phyloP scores from a whole-genome alignment of 2,797 vertebrate genomes.

The Triplophysa bombifrons region DNA sequence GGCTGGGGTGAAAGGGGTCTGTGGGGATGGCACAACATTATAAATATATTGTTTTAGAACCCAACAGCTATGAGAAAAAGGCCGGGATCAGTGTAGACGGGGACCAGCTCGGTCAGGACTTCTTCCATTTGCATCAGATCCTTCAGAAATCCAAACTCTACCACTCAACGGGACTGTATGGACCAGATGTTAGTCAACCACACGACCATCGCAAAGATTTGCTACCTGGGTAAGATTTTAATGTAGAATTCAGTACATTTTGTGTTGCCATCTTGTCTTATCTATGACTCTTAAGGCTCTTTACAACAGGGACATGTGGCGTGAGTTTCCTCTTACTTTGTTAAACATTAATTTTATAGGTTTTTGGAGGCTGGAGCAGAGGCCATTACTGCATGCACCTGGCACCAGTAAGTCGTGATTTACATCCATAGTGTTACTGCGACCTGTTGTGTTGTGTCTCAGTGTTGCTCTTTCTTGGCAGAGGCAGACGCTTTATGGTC shows the following conservation, averaged over 20 bases:
- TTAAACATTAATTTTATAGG: conserved; percentile 65
- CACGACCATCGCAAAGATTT: conserved; percentile 74
- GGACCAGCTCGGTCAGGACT: conserved; percentile 87
- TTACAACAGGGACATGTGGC: neutral
- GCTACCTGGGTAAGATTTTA: conserved; percentile 77
- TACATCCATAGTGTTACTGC: neutral
- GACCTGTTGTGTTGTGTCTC: neutral
- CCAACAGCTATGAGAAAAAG: conserved; percentile 93
- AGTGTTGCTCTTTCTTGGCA: no score
- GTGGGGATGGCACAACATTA: no score
- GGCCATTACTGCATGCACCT: conserved; percentile 85
- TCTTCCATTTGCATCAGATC: conserved; percentile 78
- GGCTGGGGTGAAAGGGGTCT: no score
- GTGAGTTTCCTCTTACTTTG: neutral
- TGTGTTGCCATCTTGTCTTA: neutral
- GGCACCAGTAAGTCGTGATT: conserved; percentile 90
- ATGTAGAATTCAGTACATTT: neutral
- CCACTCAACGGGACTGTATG: conserved; percentile 77
- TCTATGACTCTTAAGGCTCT: neutral
- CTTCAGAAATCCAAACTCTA: conserved; percentile 77
- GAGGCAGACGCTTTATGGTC: neutral
- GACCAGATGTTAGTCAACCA: conserved; percentile 88
- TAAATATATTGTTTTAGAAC: conserved; percentile 75
- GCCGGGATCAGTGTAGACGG: conserved; percentile 84
- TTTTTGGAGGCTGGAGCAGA: conserved; percentile 84